Evolutionary conservation across 2,797 vertebrate species (phyloP).

Genomic region (Coregonus ussuriensis): DNA sequence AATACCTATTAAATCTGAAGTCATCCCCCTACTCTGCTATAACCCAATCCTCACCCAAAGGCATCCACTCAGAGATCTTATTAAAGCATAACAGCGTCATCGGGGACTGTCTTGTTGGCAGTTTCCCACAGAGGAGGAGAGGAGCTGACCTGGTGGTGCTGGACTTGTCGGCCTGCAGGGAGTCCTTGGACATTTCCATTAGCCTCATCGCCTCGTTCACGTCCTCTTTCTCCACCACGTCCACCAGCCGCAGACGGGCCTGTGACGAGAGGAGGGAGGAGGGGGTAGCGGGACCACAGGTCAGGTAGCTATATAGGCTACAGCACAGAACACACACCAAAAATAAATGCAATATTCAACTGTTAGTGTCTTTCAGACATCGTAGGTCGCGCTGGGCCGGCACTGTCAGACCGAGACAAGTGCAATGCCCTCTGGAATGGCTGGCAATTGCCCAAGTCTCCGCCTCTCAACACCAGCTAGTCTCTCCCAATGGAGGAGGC

Average conservation of each 20-base stretch:
- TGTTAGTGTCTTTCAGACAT: not conserved
- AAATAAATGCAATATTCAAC: too few relatives aligned
- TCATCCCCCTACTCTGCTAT: too few relatives aligned
- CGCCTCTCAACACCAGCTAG: conserved; percentile 94
- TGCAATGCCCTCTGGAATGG: conserved; percentile 90
- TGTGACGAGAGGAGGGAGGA: conserved; percentile 39
- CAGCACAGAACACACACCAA: not conserved
- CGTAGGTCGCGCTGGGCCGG: conserved; percentile 82
- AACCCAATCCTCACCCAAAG: not conserved
- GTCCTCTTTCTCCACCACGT: conserved; percentile 89
- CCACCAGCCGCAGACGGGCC: conserved; percentile 88
- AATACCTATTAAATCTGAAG: conserved; percentile 33
- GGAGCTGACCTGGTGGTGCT: conserved; percentile 67
- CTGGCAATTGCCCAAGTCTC: conserved; percentile 94
- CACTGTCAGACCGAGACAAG: conserved; percentile 98
- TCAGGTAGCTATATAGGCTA: too few relatives aligned
- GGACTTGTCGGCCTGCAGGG: conserved; percentile 84
- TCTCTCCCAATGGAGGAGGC: conserved; percentile 62
- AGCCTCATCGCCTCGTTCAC: conserved; percentile 83
- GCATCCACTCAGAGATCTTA: conserved; percentile 19
- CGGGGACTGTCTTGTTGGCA: not conserved
- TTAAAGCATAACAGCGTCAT: not conserved
- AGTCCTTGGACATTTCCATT: conserved; percentile 97
- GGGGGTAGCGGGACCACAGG: too few relatives aligned
- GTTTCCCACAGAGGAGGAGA: not conserved